Evolutionary conservation across 1,140 invertebrate genomes (phyloP), one percentile per base, ranked within the genome.

Genomic region (Delia radicum): DNA sequence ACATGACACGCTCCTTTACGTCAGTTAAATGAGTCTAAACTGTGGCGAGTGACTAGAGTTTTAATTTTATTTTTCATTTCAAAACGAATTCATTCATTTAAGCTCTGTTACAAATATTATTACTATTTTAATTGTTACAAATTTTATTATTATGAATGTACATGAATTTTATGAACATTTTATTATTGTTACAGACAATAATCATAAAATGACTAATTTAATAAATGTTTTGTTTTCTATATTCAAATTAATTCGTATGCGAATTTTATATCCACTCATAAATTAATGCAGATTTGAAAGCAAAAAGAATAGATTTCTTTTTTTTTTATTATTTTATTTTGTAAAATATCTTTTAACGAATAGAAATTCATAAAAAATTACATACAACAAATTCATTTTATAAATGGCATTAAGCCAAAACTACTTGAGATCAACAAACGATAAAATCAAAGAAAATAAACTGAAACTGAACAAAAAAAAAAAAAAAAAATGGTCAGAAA

Each of bases 201-300:
- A 65, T 27, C 26, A 65, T 65, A 65, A 65, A 65, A 65, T 65
- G 62, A 65, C 62, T 65, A 65, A 65, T 65, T 65, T 65, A 27
- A 27, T 65, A 65, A 29, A n/a, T 65, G 12, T 10, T 42, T 15
- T 42, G 37, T 42, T 42, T 15, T 33, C 33, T 42, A 15, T 42
- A 15, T 42, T 42, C 4, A 42, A 42, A 42, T 13, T 12, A 42
- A 12, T 42, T 42, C 15, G 15, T 15, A 10, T 42, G 37, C 37
- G n/a, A n/a, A n/a, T n/a, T n/a, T n/a, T n/a, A n/a, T n/a, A n/a
- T n/a, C n/a, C n/a, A n/a, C n/a, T n/a, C n/a, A n/a, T n/a, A n/a
- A n/a, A n/a, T n/a, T n/a, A n/a, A n/a, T n/a, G n/a, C n/a, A n/a
- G n/a, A n/a, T n/a, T n/a, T n/a, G n/a, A n/a, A n/a, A n/a, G n/a